phyloP scores from a whole-genome alignment of 2,888 invertebrate species.

The Eupithecia inturbata region DNA sequence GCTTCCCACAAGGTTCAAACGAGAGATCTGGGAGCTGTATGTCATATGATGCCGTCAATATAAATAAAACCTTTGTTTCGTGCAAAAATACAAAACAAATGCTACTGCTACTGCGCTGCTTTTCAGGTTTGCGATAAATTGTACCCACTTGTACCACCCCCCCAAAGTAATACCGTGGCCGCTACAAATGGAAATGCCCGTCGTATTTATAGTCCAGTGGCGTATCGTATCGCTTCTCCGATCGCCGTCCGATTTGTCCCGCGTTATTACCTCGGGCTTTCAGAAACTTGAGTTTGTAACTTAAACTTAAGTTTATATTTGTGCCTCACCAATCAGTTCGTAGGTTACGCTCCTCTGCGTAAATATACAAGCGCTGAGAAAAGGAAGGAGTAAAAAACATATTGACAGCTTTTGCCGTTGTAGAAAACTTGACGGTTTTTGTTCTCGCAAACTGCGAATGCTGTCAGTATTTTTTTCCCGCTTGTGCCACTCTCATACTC shows the following conservation, averaged over 20 bases:
- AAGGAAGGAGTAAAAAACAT: neutral
- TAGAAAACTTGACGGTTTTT: neutral
- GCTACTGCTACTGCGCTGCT: too few relatives aligned
- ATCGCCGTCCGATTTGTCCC: slow-evolving; percentile 33
- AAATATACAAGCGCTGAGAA: too few relatives aligned
- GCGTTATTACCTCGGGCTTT: slow-evolving; percentile 10
- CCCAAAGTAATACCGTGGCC: slow-evolving; percentile 39
- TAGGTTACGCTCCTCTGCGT: too few relatives aligned
- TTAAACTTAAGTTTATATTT: neutral
- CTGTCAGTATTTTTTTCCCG: neutral
- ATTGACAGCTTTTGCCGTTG: neutral
- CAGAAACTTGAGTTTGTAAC: neutral
- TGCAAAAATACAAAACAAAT: too few relatives aligned
- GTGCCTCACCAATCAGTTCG: neutral
- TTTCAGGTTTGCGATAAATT: too few relatives aligned
- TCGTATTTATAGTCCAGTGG: slow-evolving; percentile 46
- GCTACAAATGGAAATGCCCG: slow-evolving; percentile 52
- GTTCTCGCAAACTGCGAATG: neutral
- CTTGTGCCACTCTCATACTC: neutral
- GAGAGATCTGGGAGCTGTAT: too few relatives aligned
- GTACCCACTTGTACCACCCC: slow-evolving; percentile 24
- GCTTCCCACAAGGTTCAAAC: too few relatives aligned
- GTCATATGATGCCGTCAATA: too few relatives aligned
- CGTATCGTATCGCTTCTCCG: slow-evolving; percentile 34
- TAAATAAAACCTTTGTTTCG: too few relatives aligned